phyloP scores from a whole-genome alignment of 1,140 invertebrate genomes.

The Manduca sexta region DNA sequence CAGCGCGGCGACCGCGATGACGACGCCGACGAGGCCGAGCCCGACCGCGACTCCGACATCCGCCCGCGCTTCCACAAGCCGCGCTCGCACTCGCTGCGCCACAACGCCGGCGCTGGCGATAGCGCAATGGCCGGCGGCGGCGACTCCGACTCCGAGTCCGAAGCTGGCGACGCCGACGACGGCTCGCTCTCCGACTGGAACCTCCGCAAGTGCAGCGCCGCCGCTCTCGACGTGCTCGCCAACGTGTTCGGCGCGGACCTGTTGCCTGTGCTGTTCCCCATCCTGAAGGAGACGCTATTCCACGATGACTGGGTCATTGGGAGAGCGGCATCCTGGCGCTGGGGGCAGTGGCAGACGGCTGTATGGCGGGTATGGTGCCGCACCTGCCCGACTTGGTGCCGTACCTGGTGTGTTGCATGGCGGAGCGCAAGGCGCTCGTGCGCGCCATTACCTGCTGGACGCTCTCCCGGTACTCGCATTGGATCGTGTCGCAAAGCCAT shows the following conservation, averaged over 20 bases:
- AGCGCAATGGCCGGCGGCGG: slow-evolving; percentile 74
- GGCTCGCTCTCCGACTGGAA: slow-evolving; percentile 97
- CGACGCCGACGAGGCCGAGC: slow-evolving; percentile 95
- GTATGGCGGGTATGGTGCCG: slow-evolving; percentile 97
- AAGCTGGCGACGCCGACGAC: slow-evolving; percentile 93
- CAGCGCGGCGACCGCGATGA: slow-evolving; percentile 87
- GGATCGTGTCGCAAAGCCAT: slow-evolving; percentile 96
- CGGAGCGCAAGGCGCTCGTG: slow-evolving; percentile 96
- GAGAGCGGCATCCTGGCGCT: slow-evolving; percentile 96
- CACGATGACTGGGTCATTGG: slow-evolving; percentile 96
- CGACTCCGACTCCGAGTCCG: slow-evolving; percentile 85
- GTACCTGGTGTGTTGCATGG: slow-evolving; percentile 93
- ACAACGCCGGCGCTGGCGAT: slow-evolving; percentile 61
- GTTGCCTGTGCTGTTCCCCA: slow-evolving; percentile 94
- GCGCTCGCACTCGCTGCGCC: slow-evolving; percentile 81
- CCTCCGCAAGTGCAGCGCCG: slow-evolving; percentile 97
- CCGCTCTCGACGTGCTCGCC: slow-evolving; percentile 96
- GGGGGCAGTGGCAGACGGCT: slow-evolving; percentile 99
- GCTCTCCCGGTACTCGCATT: slow-evolving; percentile 96
- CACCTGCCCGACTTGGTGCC: slow-evolving; percentile 97
- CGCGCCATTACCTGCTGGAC: slow-evolving; percentile 99
- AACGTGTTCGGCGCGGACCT: slow-evolving; percentile 98
- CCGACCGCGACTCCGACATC: slow-evolving; percentile 98
- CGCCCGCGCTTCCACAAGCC: slow-evolving; percentile 96
- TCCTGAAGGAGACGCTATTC: slow-evolving; percentile 97